Conservation (phyloP, 2,888 invertebrate species). For the Antheraea assamensis region DNA sequence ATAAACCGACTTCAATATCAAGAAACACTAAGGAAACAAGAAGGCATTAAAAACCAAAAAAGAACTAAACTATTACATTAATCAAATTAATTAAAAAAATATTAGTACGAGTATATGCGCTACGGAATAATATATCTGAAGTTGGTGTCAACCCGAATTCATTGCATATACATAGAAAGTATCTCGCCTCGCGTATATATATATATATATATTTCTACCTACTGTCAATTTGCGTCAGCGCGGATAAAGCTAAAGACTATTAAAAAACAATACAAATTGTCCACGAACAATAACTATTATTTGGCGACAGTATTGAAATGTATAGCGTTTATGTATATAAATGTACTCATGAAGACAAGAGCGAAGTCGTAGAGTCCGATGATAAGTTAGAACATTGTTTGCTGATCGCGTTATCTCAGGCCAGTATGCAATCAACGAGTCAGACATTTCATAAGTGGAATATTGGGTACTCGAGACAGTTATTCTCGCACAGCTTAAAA, state of each 20-base stretch:
- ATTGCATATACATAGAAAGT: too few species aligned
- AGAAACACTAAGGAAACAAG: too few species aligned
- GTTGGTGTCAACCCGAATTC: too few species aligned
- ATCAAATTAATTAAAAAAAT: too few species aligned
- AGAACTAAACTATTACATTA: too few species aligned
- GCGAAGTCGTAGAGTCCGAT: not conserved
- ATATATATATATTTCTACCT: too few species aligned
- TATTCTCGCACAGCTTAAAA: not conserved
- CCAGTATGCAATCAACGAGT: not conserved
- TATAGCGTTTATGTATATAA: not conserved
- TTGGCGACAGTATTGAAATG: not conserved
- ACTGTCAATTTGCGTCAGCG: too few species aligned
- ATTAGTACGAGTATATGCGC: too few species aligned
- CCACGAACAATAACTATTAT: conserved; percentile 1
- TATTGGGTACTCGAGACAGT: not conserved
- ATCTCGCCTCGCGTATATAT: too few species aligned
- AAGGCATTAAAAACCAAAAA: too few species aligned
- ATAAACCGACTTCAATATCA: too few species aligned
- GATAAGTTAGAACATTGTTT: conserved; percentile 12
- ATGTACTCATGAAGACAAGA: not conserved
- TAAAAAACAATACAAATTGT: not conserved
- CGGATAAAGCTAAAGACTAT: not conserved
- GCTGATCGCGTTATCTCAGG: not conserved
- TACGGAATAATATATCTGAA: too few species aligned
- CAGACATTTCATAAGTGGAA: not conserved